These are phyloP conservation scores for Astur gentilis DNA, from an alignment of 2,113 vertebrate species.

Conservation along the genomic window DNA sequence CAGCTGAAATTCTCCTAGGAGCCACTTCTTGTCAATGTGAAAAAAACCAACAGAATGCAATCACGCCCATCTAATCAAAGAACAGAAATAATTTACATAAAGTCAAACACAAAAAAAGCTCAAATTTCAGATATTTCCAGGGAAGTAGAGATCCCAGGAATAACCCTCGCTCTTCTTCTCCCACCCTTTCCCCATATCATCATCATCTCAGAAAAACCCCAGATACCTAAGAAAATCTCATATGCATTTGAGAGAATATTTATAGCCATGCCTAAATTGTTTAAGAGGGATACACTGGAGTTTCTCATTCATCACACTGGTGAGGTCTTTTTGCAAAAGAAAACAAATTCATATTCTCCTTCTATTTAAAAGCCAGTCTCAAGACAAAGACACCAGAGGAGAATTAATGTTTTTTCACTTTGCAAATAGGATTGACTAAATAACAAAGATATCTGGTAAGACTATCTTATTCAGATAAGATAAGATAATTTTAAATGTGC, in stretches of 20 bases:
- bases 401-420: background rate
- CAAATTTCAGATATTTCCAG: background rate
- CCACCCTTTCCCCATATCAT: background rate
- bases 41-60: background rate
- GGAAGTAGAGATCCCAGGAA: background rate
- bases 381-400: background rate
- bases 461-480: background rate
- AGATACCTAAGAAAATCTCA: background rate
- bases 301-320: background rate
- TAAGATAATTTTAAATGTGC: background rate
- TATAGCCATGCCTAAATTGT: background rate
- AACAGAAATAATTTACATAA: background rate
- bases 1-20: background rate
- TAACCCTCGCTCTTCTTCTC: background rate
- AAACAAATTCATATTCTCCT: background rate
- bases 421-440: background rate
- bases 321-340: background rate
- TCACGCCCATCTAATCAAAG: background rate
- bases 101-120: background rate
- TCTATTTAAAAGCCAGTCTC: background rate
- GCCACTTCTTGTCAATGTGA: background rate
- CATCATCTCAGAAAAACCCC: background rate
- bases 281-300: background rate
- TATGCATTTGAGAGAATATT: background rate
- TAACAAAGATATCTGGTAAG: background rate